Base-by-base conservation (phyloP, 2,888 invertebrate genomes). In the Cheilosia grossa region DNA sequence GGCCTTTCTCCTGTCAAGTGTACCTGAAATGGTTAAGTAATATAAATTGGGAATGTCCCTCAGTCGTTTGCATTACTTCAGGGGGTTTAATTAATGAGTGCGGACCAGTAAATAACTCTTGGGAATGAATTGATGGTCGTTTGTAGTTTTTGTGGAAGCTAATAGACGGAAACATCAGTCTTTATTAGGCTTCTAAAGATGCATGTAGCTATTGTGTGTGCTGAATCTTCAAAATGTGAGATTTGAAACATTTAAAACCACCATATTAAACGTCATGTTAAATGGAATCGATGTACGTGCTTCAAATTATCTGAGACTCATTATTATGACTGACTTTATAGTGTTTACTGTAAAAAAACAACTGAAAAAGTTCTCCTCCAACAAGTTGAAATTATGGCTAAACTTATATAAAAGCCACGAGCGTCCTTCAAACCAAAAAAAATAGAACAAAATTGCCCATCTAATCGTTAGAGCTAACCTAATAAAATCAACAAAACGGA, bases 21-120 rank as follows among this genome's bases (percentile, higher is more conserved):
- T 37, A 66, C 51, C 72, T 72, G 64, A 44, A 66, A 72, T 77
- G 40, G 19, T 67, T 44, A 54, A 77, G 69, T 69, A 61, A 53
- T 58, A 40, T 58, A 56, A 75, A 66, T 66, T 58, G 58, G 56
- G 44, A 40, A 53, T 30, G 42, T 49, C n/a, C 19, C 53, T 21
- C 54, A 6, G 1, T 13, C 24, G 24, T 51, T 13, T 15, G 19
- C 37, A 5, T 10, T 30, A 42, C 15, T 19, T 40, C 15, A 37
- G 17, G 33, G 37, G 13, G 24, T 40, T 51, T 51, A 59, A 61
- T 59, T 61, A 72, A 72, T 59, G 42, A 72, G 15, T 44, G 51
- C 42, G 33, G 5, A 17, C 21, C 30, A 4, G 59, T 42, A 40
- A 51, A 19, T 61, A 30, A 53, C 59, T 77, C n/a, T 77, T 37